Evolutionary conservation across 2,113 vertebrate genomes (phyloP), one percentile per base, ranked within the genome.

Genomic region (Numida meleagris): DNA sequence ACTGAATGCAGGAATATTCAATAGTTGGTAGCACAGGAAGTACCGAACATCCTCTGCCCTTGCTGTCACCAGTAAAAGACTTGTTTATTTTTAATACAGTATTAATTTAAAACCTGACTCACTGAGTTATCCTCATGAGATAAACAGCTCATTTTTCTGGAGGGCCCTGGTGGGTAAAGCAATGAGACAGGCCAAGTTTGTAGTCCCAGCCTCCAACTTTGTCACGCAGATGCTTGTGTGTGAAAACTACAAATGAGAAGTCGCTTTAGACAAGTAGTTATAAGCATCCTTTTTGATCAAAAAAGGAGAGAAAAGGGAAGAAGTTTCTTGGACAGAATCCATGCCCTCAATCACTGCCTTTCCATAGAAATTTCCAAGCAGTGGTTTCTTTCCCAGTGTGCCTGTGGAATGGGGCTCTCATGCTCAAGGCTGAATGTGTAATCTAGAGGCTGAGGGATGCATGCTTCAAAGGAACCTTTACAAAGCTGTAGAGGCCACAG

Each of bases 41-140:
- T 91, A 91, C 91, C 76, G 93, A 88, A 94, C 89, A 85, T 93
- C 89, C 71, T 90, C 88, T 96, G 92, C 85, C 86, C 94, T 96
- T 94, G 88, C 95, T 96, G 96, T 93, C 96, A 95, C 91, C 73
- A 94, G 74, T 89, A 96, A 68, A 90, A 97, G 67, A 92, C 89
- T 94, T 96, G 89, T 95, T 97, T 95, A 96, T 96, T 96, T 96
- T 96, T 96, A 96, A 95, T 95, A 82, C 83, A 89, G 91, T 94
- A 92, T 96, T 96, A 88, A 97, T 96, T 96, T 96, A 96, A 96
- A 95, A 90, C 93, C 94, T 97, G 94, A 92, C 89, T 96, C 94
- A 96, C 89, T 95, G 88, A 82, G 94, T 93, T 95, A 95, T 86
- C 81, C 91, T 96, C 96, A 81, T 92, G 94, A 96, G 96, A 96